Conservation (phyloP, 2,888 invertebrate species). For the Invenusta paracnida region DNA sequence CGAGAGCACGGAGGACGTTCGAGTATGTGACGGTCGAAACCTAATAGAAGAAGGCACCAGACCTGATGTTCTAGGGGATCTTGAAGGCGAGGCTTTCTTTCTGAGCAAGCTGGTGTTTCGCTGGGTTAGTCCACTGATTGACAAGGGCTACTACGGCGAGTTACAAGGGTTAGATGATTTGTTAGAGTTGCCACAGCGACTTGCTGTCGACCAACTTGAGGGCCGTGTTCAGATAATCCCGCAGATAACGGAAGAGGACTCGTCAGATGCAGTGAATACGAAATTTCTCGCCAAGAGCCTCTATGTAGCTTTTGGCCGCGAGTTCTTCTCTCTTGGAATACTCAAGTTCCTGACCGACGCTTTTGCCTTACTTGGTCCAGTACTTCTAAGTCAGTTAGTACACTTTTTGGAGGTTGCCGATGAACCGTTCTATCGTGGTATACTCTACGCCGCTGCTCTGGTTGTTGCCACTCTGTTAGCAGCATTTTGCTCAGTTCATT, state of each 20-base stretch:
- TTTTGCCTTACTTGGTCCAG: constrained; percentile 79
- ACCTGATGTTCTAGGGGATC: no score
- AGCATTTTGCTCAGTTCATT: constrained; percentile 78
- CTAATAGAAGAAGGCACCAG: no score
- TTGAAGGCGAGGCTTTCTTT: constrained; percentile 64
- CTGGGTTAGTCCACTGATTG: constrained; percentile 80
- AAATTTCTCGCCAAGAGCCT: constrained; percentile 67
- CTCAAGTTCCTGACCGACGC: constrained; percentile 77
- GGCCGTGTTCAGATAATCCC: not conserved
- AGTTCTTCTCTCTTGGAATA: constrained; percentile 78
- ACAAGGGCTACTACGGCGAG: constrained; percentile 48
- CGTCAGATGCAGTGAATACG: no score
- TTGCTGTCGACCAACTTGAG: not conserved
- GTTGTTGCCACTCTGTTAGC: constrained; percentile 69
- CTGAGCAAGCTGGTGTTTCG: constrained; percentile 74
- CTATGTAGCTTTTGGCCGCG: constrained; percentile 72
- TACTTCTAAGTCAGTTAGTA: constrained; percentile 77
- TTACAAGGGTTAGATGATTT: not conserved
- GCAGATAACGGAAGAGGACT: no score
- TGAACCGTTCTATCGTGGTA: constrained; percentile 64
- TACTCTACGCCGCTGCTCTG: constrained; percentile 66
- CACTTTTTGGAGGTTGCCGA: constrained; percentile 71
- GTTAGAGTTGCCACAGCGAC: not conserved
- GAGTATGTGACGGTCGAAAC: no score
- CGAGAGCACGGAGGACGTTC: no score